phyloP scores from a whole-genome alignment of 2,797 vertebrate genomes.

The Hippoglossus hippoglossus region DNA sequence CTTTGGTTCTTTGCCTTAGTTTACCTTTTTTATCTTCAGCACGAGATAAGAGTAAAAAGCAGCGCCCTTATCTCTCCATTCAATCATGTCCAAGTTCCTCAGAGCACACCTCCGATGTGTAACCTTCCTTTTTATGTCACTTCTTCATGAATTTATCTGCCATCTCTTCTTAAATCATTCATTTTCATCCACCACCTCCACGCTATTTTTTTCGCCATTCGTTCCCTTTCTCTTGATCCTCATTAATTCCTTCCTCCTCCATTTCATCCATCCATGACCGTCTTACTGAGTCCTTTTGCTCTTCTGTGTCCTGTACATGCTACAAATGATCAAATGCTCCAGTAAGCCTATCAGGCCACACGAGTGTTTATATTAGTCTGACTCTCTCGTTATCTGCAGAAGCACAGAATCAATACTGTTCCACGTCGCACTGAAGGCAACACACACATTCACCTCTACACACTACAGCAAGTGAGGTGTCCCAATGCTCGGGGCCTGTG shows the following conservation, averaged over 20 bases:
- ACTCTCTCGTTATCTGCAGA: constrained; percentile 48
- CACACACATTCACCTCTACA: constrained; percentile 20
- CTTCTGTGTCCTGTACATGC: constrained; percentile 18
- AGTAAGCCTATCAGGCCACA: constrained; percentile 45
- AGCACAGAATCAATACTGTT: constrained; percentile 59
- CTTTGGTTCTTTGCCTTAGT: constrained; percentile 14
- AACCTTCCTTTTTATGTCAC: constrained; percentile 19
- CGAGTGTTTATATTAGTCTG: constrained; percentile 53
- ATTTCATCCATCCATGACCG: constrained; percentile 31
- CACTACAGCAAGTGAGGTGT: constrained; percentile 34
- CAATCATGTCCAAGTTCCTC: constrained; percentile 28
- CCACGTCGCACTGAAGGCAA: constrained; percentile 39
- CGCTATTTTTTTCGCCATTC: constrained; percentile 27
- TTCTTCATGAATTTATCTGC: constrained; percentile 16
- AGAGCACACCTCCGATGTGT: not conserved
- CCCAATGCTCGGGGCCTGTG: constrained; percentile 55
- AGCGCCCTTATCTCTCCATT: constrained; percentile 31
- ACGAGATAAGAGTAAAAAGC: constrained; percentile 12
- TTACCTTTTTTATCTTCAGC: constrained; percentile 23
- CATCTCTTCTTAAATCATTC: constrained; percentile 28
- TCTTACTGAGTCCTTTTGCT: constrained; percentile 24
- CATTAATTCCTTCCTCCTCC: constrained; percentile 39
- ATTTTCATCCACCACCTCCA: constrained; percentile 32
- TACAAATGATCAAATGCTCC: constrained; percentile 53
- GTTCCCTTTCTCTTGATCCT: constrained; percentile 23